A percentile compares a stretch with the other conserved stretches of the same genome.
phyloP scores from a whole-genome alignment of 2,888 invertebrate species.

The Campopleginae sp. region DNA sequence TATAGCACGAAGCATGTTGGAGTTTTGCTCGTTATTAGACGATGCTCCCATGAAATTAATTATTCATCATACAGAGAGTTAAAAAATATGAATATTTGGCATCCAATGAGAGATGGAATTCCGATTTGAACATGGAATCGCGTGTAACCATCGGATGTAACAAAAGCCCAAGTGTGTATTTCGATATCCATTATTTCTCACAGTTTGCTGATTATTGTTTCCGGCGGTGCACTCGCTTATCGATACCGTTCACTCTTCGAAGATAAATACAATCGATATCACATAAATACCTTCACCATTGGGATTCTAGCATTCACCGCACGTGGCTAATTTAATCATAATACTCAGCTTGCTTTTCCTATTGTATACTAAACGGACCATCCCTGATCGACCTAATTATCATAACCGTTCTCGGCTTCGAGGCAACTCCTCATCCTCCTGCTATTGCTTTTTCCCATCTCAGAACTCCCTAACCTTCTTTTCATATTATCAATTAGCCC shows the following conservation, averaged over 20 bases:
- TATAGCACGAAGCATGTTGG: not conserved
- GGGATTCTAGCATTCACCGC: slow-evolving; percentile 4
- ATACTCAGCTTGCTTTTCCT: slow-evolving; percentile 15
- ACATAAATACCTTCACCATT: not conserved
- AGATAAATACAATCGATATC: slow-evolving; percentile 37
- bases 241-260: slow-evolving; percentile 18
- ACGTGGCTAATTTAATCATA: slow-evolving; percentile 28
- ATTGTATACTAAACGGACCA: not conserved
- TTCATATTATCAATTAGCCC: not conserved
- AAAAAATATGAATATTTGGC: not conserved
- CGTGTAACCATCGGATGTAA: not conserved
- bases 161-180: slow-evolving; percentile 1
- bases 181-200: slow-evolving; percentile 22
- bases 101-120: not conserved
- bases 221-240: not conserved
- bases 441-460: not conserved
- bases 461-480: not conserved
- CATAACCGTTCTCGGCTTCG: not conserved
- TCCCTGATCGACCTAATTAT: not conserved
- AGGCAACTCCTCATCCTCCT: not conserved
- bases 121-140: not conserved
- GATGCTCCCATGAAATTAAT: not conserved
- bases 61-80: not conserved
- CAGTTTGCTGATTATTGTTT: slow-evolving; percentile 8
- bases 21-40: not conserved